Evolutionary conservation across 2,113 vertebrate genomes (phyloP).

Genomic region (Prionailurus viverrinus): DNA sequence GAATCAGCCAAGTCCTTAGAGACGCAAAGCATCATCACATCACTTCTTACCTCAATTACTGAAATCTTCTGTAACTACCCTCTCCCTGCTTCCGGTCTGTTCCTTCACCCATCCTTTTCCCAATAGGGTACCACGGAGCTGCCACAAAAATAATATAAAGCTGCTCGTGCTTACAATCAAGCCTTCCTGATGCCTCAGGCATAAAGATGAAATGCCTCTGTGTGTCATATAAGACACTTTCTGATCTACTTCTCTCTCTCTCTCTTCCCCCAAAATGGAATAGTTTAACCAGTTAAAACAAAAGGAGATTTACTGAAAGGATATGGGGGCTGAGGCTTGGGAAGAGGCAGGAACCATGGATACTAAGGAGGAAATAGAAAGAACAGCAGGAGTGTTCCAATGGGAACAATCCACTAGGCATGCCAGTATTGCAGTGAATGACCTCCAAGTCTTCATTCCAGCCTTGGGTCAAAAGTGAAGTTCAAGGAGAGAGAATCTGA

Average conservation of each 20-base stretch:
- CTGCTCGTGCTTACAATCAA: neutral
- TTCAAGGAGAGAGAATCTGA: neutral
- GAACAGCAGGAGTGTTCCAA: neutral
- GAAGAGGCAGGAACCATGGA: neutral
- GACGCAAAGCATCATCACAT: neutral
- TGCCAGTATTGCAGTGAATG: fast-evolving
- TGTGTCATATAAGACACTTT: neutral
- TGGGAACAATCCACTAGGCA: neutral
- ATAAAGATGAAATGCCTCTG: neutral
- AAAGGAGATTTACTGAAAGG: neutral
- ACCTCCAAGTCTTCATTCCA: neutral
- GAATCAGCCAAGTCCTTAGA: neutral
- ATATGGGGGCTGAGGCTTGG: neutral
- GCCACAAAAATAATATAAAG: neutral
- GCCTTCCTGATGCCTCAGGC: neutral
- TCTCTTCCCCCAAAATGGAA: neutral
- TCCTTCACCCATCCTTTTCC: neutral
- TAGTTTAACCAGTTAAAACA: neutral
- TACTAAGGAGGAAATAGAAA: neutral
- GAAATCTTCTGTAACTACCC: fast-evolving
- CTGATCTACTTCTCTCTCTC: neutral
- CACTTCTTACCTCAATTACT: neutral
- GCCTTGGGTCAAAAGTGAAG: neutral
- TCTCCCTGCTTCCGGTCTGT: neutral
- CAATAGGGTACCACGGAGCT: neutral